Conservation (phyloP, 2,888 invertebrate genomes). For the Cryptus viduatorius region DNA sequence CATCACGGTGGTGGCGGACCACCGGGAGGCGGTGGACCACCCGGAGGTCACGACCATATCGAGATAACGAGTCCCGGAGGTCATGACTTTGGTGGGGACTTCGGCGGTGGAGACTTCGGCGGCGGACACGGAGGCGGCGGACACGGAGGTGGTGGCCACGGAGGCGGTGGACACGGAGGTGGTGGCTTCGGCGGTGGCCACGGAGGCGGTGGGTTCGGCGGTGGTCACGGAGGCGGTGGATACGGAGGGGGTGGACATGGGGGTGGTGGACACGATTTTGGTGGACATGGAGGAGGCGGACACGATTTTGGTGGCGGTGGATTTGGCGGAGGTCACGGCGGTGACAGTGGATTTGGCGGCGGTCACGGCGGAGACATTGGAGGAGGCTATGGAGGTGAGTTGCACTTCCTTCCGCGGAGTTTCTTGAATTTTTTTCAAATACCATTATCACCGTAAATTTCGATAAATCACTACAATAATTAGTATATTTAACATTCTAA, state of each 20-base stretch:
- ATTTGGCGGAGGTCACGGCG: slow-evolving; percentile 42
- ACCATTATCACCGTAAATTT: not conserved
- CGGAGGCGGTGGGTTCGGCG: slow-evolving; percentile 58
- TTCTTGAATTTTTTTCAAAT: not conserved
- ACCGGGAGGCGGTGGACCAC: slow-evolving; percentile 67
- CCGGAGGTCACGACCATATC: slow-evolving; percentile 69
- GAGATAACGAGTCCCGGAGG: slow-evolving; percentile 72
- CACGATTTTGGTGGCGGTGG: slow-evolving; percentile 39
- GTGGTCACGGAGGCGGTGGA: slow-evolving; percentile 44
- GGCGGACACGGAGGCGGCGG: slow-evolving; percentile 34
- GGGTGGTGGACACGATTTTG: slow-evolving; percentile 26
- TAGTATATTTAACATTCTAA: too few relatives aligned
- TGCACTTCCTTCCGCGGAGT: not conserved
- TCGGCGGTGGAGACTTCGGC: slow-evolving; percentile 40
- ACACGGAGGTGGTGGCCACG: slow-evolving; percentile 48
- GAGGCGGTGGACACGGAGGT: slow-evolving; percentile 45
- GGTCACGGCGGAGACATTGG: slow-evolving; percentile 58
- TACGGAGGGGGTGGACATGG: slow-evolving; percentile 36
- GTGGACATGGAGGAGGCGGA: slow-evolving; percentile 53
- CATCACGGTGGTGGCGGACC: slow-evolving; percentile 71
- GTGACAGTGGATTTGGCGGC: slow-evolving; percentile 47
- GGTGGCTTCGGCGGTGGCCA: slow-evolving; percentile 22
- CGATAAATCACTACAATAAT: too few relatives aligned
- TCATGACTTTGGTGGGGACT: slow-evolving; percentile 28
- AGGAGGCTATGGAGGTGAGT: slow-evolving; percentile 54